These are phyloP conservation scores for Hydraecia micacea DNA, from an alignment of 2,888 invertebrate species.

Conservation along the genomic window DNA sequence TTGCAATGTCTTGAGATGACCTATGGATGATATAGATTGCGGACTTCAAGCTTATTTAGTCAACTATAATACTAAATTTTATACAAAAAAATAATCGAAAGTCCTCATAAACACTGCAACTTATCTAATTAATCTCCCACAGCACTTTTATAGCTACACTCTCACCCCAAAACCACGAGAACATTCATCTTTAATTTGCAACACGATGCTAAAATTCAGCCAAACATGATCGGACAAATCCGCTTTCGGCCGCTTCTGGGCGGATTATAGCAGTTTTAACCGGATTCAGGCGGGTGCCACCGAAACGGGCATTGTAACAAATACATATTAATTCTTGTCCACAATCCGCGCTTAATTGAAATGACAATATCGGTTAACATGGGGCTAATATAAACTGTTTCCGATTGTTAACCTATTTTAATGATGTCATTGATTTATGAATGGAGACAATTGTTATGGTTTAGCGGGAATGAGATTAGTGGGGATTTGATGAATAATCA, in stretches of 20 bases:
- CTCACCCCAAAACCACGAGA: conserved; percentile 20
- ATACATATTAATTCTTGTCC: conserved; percentile 72
- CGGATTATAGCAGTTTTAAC: conserved; percentile 72
- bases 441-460: conserved; percentile 55
- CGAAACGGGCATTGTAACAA: conserved; percentile 64
- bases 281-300: conserved; percentile 63
- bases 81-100: background rate
- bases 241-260: conserved; percentile 68
- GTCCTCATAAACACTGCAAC: no score
- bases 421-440: conserved; percentile 75
- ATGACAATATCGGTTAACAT: conserved; percentile 71
- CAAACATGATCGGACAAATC: conserved; percentile 73
- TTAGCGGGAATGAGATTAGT: conserved; percentile 38
- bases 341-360: conserved; percentile 73
- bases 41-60: background rate
- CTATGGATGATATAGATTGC: background rate
- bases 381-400: conserved; percentile 76
- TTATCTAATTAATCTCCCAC: conserved; percentile 2
- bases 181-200: conserved; percentile 55
- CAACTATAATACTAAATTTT: background rate
- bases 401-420: conserved; percentile 70
- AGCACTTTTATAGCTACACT: background rate
- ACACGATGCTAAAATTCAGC: conserved; percentile 62
- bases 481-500: conserved; percentile 29
- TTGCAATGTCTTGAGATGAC: background rate